phyloP scores from a whole-genome alignment of 2,797 vertebrate genomes.

The Sebastes paucispinis region DNA sequence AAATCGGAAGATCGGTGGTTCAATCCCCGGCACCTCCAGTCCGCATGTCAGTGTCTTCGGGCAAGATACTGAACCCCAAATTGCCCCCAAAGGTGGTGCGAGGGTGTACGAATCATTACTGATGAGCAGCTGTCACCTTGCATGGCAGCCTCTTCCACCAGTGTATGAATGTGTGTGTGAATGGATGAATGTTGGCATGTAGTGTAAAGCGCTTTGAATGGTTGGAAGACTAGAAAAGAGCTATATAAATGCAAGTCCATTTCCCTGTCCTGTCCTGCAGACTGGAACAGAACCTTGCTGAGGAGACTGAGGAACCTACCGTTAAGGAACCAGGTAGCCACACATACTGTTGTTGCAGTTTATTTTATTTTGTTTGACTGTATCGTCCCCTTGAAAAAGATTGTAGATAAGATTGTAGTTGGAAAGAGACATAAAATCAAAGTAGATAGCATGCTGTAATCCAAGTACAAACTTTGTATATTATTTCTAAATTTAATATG shows the following conservation, averaged over 20 bases:
- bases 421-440: neutral
- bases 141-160: too few species aligned
- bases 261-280: slow-evolving; percentile 35
- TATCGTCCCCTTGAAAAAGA: neutral
- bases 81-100: too few species aligned
- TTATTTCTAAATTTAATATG: neutral
- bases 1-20: too few species aligned
- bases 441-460: neutral
- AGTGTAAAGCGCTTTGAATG: too few species aligned
- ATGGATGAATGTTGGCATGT: too few species aligned
- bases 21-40: too few species aligned
- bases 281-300: slow-evolving; percentile 19
- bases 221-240: too few species aligned
- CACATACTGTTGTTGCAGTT: neutral
- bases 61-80: too few species aligned
- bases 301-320: slow-evolving; percentile 17
- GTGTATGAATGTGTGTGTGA: too few species aligned
- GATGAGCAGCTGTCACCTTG: too few species aligned
- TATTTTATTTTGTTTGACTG: neutral
- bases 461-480: neutral
- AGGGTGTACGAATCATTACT: too few species aligned
- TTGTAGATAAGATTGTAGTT: neutral
- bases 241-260: neutral
- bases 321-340: slow-evolving; percentile 43
- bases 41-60: too few species aligned